Percentiles rank a stretch among this genome's conserved stretches.
Conservation (phyloP, 2,113 vertebrate genomes). For the Sander vitreus region DNA sequence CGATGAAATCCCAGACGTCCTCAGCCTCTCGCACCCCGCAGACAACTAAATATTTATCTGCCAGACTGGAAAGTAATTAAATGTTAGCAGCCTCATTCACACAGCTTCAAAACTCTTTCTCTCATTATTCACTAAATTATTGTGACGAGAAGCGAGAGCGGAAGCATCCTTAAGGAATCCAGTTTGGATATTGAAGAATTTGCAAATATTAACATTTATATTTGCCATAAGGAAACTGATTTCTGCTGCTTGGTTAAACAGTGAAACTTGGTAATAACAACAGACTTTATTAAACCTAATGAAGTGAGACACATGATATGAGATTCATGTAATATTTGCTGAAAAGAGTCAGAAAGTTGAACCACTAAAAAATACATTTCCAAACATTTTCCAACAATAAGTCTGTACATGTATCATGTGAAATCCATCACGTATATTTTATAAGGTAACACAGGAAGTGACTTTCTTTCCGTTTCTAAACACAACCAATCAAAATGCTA, state of each 20-base stretch:
- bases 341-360: not conserved
- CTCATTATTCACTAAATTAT: conserved; percentile 26
- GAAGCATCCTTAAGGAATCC: conserved; percentile 17
- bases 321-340: not conserved
- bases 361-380: not conserved
- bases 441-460: too few relatives aligned
- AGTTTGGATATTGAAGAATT: conserved; percentile 7
- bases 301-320: not conserved
- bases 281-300: conserved; percentile 35
- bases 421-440: not conserved
- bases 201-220: conserved; percentile 38
- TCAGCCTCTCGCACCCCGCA: not conserved
- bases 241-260: conserved; percentile 38
- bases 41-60: conserved; percentile 31
- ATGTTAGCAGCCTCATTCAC: conserved; percentile 18
- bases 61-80: conserved; percentile 46
- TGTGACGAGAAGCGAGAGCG: not conserved
- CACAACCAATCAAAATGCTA: too few relatives aligned
- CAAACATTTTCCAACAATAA: not conserved
- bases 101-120: not conserved
- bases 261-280: conserved; percentile 24
- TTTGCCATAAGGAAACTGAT: conserved; percentile 5
- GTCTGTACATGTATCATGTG: not conserved
- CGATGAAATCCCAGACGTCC: not conserved
- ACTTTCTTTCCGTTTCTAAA: too few relatives aligned